Conservation (phyloP, 2,888 invertebrate genomes). For the Folsomia manolachei region DNA sequence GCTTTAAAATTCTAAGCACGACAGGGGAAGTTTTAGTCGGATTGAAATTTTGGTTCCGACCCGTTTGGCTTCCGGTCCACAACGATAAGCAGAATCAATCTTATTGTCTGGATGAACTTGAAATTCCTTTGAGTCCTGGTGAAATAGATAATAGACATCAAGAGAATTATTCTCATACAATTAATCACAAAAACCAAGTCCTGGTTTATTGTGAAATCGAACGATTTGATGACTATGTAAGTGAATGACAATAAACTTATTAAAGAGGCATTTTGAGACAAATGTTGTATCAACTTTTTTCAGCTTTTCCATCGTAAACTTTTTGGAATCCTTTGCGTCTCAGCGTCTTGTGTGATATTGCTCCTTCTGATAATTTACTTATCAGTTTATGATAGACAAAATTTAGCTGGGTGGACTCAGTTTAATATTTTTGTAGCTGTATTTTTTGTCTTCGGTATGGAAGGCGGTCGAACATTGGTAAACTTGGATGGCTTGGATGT, state of each 20-base stretch:
- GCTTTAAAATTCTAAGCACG: slow-evolving; percentile 39
- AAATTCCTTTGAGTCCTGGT: slow-evolving; percentile 10
- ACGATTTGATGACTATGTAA: slow-evolving; percentile 39
- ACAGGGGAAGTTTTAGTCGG: slow-evolving; percentile 38
- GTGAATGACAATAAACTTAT: not conserved
- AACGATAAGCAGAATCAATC: slow-evolving; percentile 21
- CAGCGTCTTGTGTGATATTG: slow-evolving; percentile 27
- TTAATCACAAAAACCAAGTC: slow-evolving; percentile 39
- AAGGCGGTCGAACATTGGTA: slow-evolving; percentile 36
- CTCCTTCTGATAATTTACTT: slow-evolving; percentile 34
- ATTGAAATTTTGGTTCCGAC: slow-evolving; percentile 41
- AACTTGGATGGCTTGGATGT: slow-evolving; percentile 29
- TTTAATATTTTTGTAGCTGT: slow-evolving; percentile 37
- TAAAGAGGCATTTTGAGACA: not conserved
- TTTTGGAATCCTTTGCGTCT: slow-evolving; percentile 35
- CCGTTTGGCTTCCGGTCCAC: slow-evolving; percentile 39
- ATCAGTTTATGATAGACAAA: slow-evolving; percentile 36
- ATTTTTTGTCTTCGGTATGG: slow-evolving; percentile 38
- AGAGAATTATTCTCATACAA: slow-evolving; percentile 22
- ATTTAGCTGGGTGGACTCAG: slow-evolving; percentile 40
- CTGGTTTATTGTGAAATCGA: slow-evolving; percentile 35
- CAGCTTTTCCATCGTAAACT: slow-evolving; percentile 37
- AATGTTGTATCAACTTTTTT: not conserved
- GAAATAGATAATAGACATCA: not conserved
- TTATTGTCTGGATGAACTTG: slow-evolving; percentile 9